These are phyloP conservation scores for Geotrupes spiniger DNA, from an alignment of 2,888 invertebrate species.

Conservation along the genomic window DNA sequence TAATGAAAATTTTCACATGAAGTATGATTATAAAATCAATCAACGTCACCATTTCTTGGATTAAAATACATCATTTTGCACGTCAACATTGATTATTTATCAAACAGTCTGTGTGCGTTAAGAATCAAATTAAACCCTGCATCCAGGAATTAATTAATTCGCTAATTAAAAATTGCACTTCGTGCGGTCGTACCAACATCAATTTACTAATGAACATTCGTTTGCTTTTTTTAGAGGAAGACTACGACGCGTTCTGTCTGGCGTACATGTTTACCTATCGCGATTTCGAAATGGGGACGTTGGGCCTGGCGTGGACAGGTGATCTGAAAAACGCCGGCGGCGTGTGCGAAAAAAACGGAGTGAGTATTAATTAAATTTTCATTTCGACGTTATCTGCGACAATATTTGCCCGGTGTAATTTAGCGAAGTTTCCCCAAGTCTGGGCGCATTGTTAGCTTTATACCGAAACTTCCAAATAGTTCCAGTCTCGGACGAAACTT, in stretches of 20 bases:
- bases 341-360: conserved; percentile 96
- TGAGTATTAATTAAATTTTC: conserved; percentile 51
- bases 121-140: too few relatives aligned
- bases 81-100: too few relatives aligned
- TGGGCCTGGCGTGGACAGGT: conserved; percentile 98
- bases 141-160: neutral
- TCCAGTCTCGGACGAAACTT: neutral
- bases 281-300: conserved; percentile 92
- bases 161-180: neutral
- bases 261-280: conserved; percentile 99
- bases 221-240: conserved; percentile 71
- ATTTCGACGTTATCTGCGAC: conserved; percentile 1
- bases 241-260: conserved; percentile 97
- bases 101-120: too few relatives aligned
- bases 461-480: conserved; percentile 2
- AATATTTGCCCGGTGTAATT: too few relatives aligned
- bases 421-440: too few relatives aligned
- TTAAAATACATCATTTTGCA: too few relatives aligned
- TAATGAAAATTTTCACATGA: too few relatives aligned
- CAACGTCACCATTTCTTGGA: too few relatives aligned
- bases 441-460: neutral
- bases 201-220: too few relatives aligned
- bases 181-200: neutral
- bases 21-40: too few relatives aligned
- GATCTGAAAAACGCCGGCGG: conserved; percentile 96